phyloP scores from a whole-genome alignment of 2,888 invertebrate species.

The Tortricodes alternella region DNA sequence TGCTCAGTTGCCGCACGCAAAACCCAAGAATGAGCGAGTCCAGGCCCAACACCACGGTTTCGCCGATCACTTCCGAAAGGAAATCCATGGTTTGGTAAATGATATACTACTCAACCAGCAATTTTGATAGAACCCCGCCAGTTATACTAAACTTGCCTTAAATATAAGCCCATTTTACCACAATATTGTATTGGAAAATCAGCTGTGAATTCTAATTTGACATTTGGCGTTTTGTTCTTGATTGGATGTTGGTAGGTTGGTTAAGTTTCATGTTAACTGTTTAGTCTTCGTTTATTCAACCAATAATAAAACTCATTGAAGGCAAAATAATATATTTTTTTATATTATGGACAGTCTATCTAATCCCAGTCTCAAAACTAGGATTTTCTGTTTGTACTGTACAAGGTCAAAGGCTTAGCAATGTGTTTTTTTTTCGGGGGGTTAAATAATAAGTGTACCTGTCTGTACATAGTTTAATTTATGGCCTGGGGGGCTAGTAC shows the following conservation, averaged over 20 bases:
- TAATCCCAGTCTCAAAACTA: no score
- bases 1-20: conserved; percentile 88
- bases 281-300: neutral
- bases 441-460: no score
- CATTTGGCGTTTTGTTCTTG: conserved; percentile 27
- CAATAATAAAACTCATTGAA: conserved; percentile 18
- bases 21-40: conserved; percentile 89
- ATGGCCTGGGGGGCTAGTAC: no score
- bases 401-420: no score
- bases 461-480: no score
- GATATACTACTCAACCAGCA: neutral
- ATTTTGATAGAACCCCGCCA: conserved; percentile 1
- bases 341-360: no score
- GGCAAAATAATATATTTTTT: no score
- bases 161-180: conserved; percentile 15
- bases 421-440: no score
- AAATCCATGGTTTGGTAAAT: conserved; percentile 84
- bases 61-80: conserved; percentile 83
- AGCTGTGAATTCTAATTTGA: conserved; percentile 22
- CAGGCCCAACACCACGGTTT: conserved; percentile 88
- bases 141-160: conserved; percentile 7
- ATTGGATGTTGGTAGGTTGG: neutral
- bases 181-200: conserved; percentile 14
- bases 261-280: neutral
- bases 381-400: no score